Percentiles rank a stretch among this genome's conserved stretches.
phyloP scores from a whole-genome alignment of 2,888 invertebrate genomes.

The Pristionchus exspectatus region DNA sequence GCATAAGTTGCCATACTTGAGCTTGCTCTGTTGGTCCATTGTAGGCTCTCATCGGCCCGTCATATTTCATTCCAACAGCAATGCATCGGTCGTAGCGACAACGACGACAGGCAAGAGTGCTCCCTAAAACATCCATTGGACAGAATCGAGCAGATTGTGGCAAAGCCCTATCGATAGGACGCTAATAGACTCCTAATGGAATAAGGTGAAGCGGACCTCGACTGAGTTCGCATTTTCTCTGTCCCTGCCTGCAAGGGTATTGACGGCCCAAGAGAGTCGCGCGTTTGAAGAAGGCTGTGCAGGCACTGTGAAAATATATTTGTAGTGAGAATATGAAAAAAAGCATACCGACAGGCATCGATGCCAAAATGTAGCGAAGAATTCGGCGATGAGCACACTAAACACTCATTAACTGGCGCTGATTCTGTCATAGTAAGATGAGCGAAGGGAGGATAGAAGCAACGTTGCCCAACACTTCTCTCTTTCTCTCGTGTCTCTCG shows the following conservation, averaged over 20 bases:
- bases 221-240: neutral
- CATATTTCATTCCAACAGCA: neutral
- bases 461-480: neutral
- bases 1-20: neutral
- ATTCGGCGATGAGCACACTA: neutral
- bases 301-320: neutral
- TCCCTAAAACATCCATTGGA: neutral
- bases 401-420: neutral
- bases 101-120: neutral
- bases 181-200: no score
- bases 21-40: neutral
- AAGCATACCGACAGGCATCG: neutral
- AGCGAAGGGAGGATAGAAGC: neutral
- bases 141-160: no score
- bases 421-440: neutral
- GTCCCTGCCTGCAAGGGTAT: neutral
- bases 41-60: neutral
- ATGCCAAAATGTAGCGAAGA: neutral
- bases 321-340: neutral
- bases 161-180: no score
- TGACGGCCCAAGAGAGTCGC: neutral
- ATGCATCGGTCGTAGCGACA: neutral
- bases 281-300: constrained; percentile 21
- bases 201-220: neutral
- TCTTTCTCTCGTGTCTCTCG: neutral